Conservation (phyloP, 35 echinoderm and acorn worm species). For the Apostichopus californicus region DNA sequence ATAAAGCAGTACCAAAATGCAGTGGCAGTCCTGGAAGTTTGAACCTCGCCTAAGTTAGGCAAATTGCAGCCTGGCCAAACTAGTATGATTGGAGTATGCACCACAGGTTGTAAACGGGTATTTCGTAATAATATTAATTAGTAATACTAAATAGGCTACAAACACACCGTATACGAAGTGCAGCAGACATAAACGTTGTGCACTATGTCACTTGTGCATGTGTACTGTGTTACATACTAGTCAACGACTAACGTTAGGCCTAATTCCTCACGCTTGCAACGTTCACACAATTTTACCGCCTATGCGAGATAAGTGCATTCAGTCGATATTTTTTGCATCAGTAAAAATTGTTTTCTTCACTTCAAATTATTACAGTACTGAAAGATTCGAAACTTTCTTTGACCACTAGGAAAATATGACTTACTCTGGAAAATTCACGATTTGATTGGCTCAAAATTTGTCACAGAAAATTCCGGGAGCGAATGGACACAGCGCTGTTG, state of each 20-base stretch:
- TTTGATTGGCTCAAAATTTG: conserved; percentile 52
- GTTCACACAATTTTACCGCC: conserved; percentile 30
- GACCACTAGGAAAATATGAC: neutral
- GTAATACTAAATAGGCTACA: no score
- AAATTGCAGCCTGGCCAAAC: no score
- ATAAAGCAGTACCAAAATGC: no score
- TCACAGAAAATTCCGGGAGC: conserved; percentile 34
- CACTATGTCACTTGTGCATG: neutral
- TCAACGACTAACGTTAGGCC: neutral
- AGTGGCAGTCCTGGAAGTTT: no score
- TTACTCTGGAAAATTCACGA: conserved; percentile 40
- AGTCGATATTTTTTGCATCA: neutral
- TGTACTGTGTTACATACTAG: neutral
- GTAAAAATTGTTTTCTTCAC: neutral
- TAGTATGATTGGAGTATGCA: no score
- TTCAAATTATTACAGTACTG: neutral
- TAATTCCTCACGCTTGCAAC: conserved; percentile 9
- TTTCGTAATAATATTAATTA: no score
- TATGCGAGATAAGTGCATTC: neutral
- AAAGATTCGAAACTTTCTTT: neutral
- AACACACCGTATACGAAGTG: neutral
- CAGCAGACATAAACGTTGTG: neutral
- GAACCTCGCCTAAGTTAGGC: no score
- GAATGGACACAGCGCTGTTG: conserved; percentile 39
- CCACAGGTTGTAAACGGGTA: no score